Conservation (phyloP, 2,888 invertebrate species). For the Drosophila pseudotalamancana region DNA sequence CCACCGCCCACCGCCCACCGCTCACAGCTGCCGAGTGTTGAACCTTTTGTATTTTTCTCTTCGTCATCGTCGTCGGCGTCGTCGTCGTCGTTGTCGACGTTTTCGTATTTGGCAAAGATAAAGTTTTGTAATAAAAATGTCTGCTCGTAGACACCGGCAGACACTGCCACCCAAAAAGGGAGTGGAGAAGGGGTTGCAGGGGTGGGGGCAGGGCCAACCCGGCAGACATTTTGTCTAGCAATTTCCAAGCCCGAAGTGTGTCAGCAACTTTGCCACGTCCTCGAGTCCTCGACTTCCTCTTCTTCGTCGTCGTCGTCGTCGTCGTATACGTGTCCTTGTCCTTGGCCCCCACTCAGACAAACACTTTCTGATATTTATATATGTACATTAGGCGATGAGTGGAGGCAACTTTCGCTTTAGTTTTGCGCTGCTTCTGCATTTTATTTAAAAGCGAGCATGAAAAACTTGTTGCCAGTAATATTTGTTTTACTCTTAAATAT, state of each 20-base stretch:
- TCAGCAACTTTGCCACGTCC: constrained; percentile 77
- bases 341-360: constrained; percentile 70
- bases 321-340: constrained; percentile 76
- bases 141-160: constrained; percentile 68
- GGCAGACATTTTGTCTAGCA: constrained; percentile 76
- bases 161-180: constrained; percentile 39
- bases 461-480: constrained; percentile 55
- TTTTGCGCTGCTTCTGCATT: constrained; percentile 66
- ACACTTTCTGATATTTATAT: constrained; percentile 58
- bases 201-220: constrained; percentile 12
- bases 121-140: constrained; percentile 81
- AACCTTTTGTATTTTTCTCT: constrained; percentile 61
- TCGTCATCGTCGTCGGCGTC: constrained; percentile 49
- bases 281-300: constrained; percentile 66
- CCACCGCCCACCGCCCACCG: constrained; percentile 9
- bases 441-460: constrained; percentile 44
- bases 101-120: constrained; percentile 78
- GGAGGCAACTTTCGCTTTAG: constrained; percentile 69
- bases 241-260: constrained; percentile 72
- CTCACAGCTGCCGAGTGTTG: constrained; percentile 39
- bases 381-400: constrained; percentile 35
- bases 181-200: not conserved
- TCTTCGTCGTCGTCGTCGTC: constrained; percentile 18
- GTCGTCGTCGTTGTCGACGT: constrained; percentile 49
- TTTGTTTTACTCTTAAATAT: not conserved